A percentile compares a stretch with the other conserved stretches of the same genome.
Conservation (phyloP, 2,888 invertebrate genomes). For the Electrophaes corylata region DNA sequence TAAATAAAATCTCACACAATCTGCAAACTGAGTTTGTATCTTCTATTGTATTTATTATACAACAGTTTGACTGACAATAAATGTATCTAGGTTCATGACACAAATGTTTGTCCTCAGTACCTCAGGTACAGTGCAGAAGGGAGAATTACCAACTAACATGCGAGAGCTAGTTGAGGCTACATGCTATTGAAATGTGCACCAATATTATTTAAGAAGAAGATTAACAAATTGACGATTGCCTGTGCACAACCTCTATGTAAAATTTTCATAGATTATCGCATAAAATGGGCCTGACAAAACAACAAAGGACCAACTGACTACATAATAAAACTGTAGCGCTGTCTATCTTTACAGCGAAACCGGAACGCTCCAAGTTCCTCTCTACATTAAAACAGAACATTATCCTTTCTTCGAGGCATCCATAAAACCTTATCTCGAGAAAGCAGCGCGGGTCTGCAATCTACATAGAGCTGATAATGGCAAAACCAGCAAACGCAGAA, state of each 20-base stretch:
- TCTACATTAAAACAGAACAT: conserved; percentile 78
- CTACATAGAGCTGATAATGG: conserved; percentile 83
- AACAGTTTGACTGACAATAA: no score
- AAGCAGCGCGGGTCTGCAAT: conserved; percentile 79
- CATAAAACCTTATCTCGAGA: conserved; percentile 80
- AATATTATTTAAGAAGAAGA: no score
- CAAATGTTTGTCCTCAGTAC: no score
- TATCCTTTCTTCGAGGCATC: conserved; percentile 78
- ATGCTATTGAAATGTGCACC: no score
- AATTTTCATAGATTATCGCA: neutral
- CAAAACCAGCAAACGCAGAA: conserved; percentile 58
- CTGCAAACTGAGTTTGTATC: no score
- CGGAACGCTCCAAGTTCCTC: conserved; percentile 62
- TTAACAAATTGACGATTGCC: no score
- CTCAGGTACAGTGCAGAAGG: no score
- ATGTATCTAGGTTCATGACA: no score
- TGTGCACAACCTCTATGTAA: neutral
- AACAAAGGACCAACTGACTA: conserved; percentile 18
- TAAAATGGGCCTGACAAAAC: neutral
- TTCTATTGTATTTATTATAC: no score
- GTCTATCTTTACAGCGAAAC: conserved; percentile 70
- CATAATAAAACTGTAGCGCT: conserved; percentile 39
- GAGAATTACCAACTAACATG: no score
- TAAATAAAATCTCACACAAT: no score
- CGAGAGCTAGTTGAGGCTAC: no score